Evolutionary conservation across 2,113 vertebrate genomes (phyloP), one percentile per base, ranked within the genome.

Genomic region (Motacilla tschutschensis): DNA sequence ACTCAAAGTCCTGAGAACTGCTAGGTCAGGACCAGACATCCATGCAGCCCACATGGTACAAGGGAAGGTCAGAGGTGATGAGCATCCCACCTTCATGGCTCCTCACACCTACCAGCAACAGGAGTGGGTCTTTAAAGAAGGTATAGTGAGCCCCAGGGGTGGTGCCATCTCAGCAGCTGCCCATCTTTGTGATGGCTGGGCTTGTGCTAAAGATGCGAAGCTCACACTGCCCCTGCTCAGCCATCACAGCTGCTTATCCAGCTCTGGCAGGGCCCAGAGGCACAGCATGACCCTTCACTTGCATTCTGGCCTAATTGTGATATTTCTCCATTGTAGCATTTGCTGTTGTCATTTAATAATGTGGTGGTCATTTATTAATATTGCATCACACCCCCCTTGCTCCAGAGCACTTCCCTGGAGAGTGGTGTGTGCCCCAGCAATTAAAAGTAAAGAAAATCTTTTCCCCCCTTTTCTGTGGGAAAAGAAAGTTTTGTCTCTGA

Each of bases 401-500:
- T 84, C 63, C 70, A 53, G 28, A 78, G 22, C 0, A 0, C 88
- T 87, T 95, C 94, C 90, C 90, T 81, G 59, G 93, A 94, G 94
- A 95, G 53, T 2, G 0, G 33, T 0, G 0, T 9, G 15, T 72
- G 69, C 31, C 94, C 92, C 76, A 40, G 67, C 36, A 90, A 86
- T 44, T 88, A 83, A 93, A 91, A 55, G 33, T 33, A 33, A 33
- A 33, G 33, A 33, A 48, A 75, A n/a, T 2, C 5, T 12, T 74
- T 66, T 2, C 26, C 60, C 73, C 51, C 43, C 17, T 90, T 87
- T 93, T 93, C 93, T 91, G 48, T 92, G 91, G 81, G 92, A 93
- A 95, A 96, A 94, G 31, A 65, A 40, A 89, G 29, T 46, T 13
- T 12, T 43, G 16, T 72, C 69, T 83, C 59, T 95, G 93, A 90